Percentiles rank a stretch among this genome's conserved stretches.
Conservation (phyloP, 1,140 invertebrate genomes). For the Drosophila nasuta region DNA sequence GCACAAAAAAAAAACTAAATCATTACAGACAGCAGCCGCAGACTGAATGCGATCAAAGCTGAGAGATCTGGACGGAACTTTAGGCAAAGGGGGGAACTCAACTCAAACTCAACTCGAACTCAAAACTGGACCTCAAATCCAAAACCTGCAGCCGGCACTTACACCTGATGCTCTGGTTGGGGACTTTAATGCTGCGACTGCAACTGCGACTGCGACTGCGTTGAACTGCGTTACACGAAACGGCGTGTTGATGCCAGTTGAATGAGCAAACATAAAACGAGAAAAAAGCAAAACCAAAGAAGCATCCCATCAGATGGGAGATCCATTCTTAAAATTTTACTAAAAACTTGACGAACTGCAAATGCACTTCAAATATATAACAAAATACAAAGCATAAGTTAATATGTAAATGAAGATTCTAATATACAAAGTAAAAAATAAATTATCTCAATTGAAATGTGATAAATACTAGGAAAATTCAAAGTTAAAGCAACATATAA, state of each 20-base stretch:
- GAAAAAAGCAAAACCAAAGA: background rate
- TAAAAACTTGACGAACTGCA: background rate
- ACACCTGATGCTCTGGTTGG: constrained; percentile 7
- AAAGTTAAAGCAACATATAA: too few relatives aligned
- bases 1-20: constrained; percentile 49
- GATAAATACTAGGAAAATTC: too few relatives aligned
- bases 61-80: constrained; percentile 13
- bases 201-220: constrained; percentile 18
- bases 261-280: constrained; percentile 59
- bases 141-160: constrained; percentile 17
- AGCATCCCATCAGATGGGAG: constrained; percentile 26
- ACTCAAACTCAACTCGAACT: constrained; percentile 22
- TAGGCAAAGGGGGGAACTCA: background rate
- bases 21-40: constrained; percentile 53
- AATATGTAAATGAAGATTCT: background rate
- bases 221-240: constrained; percentile 61
- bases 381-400: background rate
- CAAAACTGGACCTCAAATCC: constrained; percentile 35
- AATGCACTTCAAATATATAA: constrained; percentile 18
- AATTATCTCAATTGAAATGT: too few relatives aligned
- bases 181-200: background rate
- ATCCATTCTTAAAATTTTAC: background rate
- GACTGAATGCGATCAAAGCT: constrained; percentile 27
- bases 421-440: too few relatives aligned
- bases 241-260: constrained; percentile 79